Evolutionary conservation across 2,113 vertebrate genomes (phyloP).

Genomic region (Megaceryle maxima): DNA sequence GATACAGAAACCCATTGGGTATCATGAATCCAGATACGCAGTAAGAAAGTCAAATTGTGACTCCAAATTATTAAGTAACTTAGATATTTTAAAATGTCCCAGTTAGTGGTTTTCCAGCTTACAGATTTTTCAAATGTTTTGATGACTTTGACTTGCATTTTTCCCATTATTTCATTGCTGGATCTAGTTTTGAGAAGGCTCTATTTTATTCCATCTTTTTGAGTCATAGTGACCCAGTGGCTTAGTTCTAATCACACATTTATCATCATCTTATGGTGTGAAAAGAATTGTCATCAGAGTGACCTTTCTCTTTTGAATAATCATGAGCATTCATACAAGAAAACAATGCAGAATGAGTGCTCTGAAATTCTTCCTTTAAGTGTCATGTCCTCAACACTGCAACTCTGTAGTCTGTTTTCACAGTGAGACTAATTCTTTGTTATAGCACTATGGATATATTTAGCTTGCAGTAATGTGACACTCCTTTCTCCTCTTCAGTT

Average conservation of each 20-base stretch:
- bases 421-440: neutral
- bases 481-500: neutral
- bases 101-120: neutral
- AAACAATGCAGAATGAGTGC: neutral
- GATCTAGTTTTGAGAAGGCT: neutral
- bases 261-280: neutral
- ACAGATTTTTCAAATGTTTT: neutral
- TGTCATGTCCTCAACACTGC: neutral
- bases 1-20: neutral
- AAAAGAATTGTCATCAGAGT: neutral
- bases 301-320: conserved; percentile 22
- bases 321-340: neutral
- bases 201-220: neutral
- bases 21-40: neutral
- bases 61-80: neutral
- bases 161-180: neutral
- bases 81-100: neutral
- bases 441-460: neutral
- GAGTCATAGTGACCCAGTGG: neutral
- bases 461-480: neutral
- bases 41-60: neutral
- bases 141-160: neutral
- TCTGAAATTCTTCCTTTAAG: neutral
- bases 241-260: neutral
- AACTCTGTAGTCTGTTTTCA: neutral